Percentiles rank a stretch among this genome's conserved stretches.
Conservation (phyloP, 2,113 vertebrate species). For the Catagonus wagneri region DNA sequence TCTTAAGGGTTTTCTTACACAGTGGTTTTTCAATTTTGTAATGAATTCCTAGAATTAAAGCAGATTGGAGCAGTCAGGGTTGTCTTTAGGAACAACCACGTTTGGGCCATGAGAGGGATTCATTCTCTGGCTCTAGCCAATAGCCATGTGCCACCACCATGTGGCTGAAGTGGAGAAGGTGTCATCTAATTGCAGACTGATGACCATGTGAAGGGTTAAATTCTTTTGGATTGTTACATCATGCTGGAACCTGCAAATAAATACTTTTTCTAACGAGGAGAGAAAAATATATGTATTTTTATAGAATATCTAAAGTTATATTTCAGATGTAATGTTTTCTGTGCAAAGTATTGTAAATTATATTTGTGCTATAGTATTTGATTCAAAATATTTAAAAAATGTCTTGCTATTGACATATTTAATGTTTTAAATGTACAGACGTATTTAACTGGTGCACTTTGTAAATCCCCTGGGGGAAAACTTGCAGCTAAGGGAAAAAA, state of each 20-base stretch:
- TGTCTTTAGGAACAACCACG: neutral
- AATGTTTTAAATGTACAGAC: constrained; percentile 90
- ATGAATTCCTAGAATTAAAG: constrained; percentile 75
- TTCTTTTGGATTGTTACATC: constrained; percentile 85
- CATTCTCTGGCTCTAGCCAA: neutral
- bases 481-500: constrained; percentile 84
- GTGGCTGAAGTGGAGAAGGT: constrained; percentile 23
- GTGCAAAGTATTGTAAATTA: constrained; percentile 89
- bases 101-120: constrained; percentile 35
- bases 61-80: constrained; percentile 4
- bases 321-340: constrained; percentile 91
- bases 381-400: constrained; percentile 90
- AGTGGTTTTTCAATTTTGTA: constrained; percentile 76
- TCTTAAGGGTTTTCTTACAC: constrained; percentile 61
- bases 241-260: constrained; percentile 86
- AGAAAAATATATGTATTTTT: constrained; percentile 90
- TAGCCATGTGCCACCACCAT: neutral
- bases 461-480: constrained; percentile 87
- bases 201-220: constrained; percentile 43
- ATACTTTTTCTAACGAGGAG: constrained; percentile 82
- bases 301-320: constrained; percentile 90
- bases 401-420: constrained; percentile 89
- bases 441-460: constrained; percentile 91
- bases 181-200: constrained; percentile 53
- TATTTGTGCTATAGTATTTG: constrained; percentile 92